Percentiles rank a stretch among this genome's conserved stretches.
These are phyloP conservation scores for Agrotis puta DNA, from an alignment of 2,888 invertebrate genomes.

Conservation along the genomic window DNA sequence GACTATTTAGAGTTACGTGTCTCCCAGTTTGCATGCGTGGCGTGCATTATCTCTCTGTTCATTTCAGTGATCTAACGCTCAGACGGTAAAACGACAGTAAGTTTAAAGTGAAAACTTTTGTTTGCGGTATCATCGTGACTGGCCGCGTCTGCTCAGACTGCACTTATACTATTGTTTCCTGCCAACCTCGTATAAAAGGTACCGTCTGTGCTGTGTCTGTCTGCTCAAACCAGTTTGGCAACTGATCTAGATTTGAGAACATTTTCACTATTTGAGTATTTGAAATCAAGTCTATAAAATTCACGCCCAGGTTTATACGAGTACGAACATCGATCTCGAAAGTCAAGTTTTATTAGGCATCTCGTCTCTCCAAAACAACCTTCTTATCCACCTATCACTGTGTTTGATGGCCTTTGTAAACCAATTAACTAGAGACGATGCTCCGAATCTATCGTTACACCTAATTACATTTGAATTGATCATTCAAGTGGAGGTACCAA, in stretches of 20 bases:
- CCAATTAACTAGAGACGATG: constrained; percentile 19
- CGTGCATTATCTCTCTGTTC: constrained; percentile 62
- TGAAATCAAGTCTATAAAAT: constrained; percentile 33
- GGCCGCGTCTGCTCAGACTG: constrained; percentile 46
- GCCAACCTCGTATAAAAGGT: constrained; percentile 36
- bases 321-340: constrained; percentile 22
- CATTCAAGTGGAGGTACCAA: not conserved
- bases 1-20: constrained; percentile 68
- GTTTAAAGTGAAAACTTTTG: constrained; percentile 64
- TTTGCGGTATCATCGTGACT: constrained; percentile 56
- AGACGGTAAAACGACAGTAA: constrained; percentile 50
- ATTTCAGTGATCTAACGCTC: constrained; percentile 57
- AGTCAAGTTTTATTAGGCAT: not conserved
- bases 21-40: constrained; percentile 63
- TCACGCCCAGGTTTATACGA: constrained; percentile 13
- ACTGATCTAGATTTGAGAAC: constrained; percentile 55
- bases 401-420: constrained; percentile 31
- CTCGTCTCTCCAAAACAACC: constrained; percentile 1
- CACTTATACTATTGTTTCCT: constrained; percentile 48
- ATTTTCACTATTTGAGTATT: constrained; percentile 42
- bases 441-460: constrained; percentile 26
- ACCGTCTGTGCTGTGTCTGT: constrained; percentile 43
- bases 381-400: constrained; percentile 6
- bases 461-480: constrained; percentile 24
- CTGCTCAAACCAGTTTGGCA: constrained; percentile 54